Evolutionary conservation across 92 coral and sea anemone species (phyloP), one percentile per base, ranked within the genome.

Genomic region (Parazoanthus darwini): DNA sequence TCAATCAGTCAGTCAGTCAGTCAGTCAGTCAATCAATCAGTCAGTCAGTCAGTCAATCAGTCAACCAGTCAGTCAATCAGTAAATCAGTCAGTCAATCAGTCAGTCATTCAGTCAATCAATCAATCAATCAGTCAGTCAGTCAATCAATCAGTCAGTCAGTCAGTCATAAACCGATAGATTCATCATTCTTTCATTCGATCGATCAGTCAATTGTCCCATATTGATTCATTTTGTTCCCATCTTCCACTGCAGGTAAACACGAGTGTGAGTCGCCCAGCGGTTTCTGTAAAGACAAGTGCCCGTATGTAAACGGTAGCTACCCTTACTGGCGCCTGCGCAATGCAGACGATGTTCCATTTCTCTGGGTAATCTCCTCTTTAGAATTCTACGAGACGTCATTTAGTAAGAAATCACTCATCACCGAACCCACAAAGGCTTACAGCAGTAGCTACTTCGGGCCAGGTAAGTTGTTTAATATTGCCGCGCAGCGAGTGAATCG

Each of bases 381-480:
- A 66, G 94, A 95, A 83, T 91, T 97, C 93, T 97, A 91, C 90
- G 94, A 93, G 26, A 92, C 99, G 14, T 91, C 99, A 13, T 85
- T 89, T 79, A 91, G 97, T n/a, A 95, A 89, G 84, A 97, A 90
- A 90, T 94, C 95, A 23, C 89, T 97, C 59, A 91, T 92, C 39
- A 63, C 85, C 33, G 90, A 92, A 5, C 99, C 99, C 18, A 87
- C 89, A 36, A 91, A 86, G 68, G 99, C 90, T 1, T 97, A 97
- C 82, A 98, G 96, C 39, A 97, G 99, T 91, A 97, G 99, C 54
- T 97, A 94, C 89, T 97, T 95, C 81, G 99, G 99, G 6, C 99
- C 98, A 83, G 99, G 99, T 97, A 86, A 90, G 93, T 26, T 23
- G 33, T 29, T 80, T 80, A 44, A 3, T 44, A 44, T 44, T 44